Evolutionary conservation across 2,888 invertebrate genomes (phyloP), one percentile per base, ranked within the genome.

Genomic region (Tuta absoluta): DNA sequence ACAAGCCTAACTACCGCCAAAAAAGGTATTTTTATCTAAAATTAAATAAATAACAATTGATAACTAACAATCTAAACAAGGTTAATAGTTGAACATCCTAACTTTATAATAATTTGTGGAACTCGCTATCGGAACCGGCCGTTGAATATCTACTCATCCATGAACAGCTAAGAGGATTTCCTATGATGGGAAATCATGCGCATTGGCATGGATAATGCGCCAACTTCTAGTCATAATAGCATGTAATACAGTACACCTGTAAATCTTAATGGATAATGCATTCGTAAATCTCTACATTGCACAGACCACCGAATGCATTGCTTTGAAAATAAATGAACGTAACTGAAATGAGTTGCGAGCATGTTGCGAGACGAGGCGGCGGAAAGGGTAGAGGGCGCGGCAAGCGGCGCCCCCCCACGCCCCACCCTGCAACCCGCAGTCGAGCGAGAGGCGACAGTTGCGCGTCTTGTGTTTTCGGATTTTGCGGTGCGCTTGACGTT

Each of bases 391-490:
- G 85, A 81, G 83, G 85, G 86, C 83, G 85, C 80, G 77, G 77
- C 74, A 74, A 69, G 65, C 67, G 71, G 67, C 66, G 69, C 66
- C 66, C 69, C 64, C 68, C 68, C 78, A 70, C 73, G 69, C 77
- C 75, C 84, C 81, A 77, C 81, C 76, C 72, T 69, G 80, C 76
- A 84, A 76, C 82, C 85, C 80, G 81, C 82, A 76, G 79, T 82
- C 82, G 79, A 87, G 85, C 88, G 87, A 88, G 87, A 86, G 88
- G 86, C 87, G 83, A 85, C 85, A 87, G 89, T 87, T 91, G 89
- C 89, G 86, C 84, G 89, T 87, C 87, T 90, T 89, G 89, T 89
- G 87, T 90, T 89, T 89, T 89, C 86, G 86, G 85, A 85, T 87
- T 86, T 86, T 86, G 85, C 86, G 78, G 82, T 82, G 85, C 82